These are phyloP conservation scores for Brachionus calyciflorus DNA, from an alignment of 1,140 invertebrate genomes.

Conservation along the genomic window DNA sequence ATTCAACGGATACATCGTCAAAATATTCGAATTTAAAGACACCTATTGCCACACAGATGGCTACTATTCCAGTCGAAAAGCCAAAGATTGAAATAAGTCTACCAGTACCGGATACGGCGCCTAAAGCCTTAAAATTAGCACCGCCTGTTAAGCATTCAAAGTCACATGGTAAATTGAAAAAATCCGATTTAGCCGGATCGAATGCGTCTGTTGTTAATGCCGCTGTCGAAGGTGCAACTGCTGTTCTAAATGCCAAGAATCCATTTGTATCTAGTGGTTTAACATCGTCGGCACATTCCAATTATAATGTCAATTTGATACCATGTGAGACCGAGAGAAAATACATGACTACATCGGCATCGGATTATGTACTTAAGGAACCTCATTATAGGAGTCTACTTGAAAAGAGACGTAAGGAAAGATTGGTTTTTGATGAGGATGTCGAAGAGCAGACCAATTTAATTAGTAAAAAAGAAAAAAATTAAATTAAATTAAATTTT, in stretches of 20 bases:
- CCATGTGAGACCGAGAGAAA: conserved; percentile 2
- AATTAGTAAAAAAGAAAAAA: too few species aligned
- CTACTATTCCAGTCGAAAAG: not conserved
- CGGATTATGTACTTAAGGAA: conserved; percentile 20
- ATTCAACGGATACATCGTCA: not conserved
- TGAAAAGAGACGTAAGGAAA: not conserved
- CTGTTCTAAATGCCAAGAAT: conserved; percentile 19
- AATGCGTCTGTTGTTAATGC: conserved; percentile 20
- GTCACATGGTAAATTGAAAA: not conserved
- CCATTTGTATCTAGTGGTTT: not conserved
- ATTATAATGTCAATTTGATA: conserved; percentile 43
- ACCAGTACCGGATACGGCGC: not conserved
- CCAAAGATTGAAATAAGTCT: not conserved
- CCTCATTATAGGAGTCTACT: not conserved
- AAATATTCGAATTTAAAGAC: not conserved
- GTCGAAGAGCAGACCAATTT: not conserved
- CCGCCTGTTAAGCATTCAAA: not conserved
- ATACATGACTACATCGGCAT: not conserved
- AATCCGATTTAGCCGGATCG: conserved; percentile 30
- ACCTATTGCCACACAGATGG: not conserved
- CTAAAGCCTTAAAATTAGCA: not conserved
- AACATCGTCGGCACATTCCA: not conserved
- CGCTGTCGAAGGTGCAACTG: conserved; percentile 30
- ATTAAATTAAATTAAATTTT: too few species aligned
- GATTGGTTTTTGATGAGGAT: not conserved